These are phyloP conservation scores for Helicoverpa zea DNA, from an alignment of 1,140 invertebrate genomes.

Conservation along the genomic window DNA sequence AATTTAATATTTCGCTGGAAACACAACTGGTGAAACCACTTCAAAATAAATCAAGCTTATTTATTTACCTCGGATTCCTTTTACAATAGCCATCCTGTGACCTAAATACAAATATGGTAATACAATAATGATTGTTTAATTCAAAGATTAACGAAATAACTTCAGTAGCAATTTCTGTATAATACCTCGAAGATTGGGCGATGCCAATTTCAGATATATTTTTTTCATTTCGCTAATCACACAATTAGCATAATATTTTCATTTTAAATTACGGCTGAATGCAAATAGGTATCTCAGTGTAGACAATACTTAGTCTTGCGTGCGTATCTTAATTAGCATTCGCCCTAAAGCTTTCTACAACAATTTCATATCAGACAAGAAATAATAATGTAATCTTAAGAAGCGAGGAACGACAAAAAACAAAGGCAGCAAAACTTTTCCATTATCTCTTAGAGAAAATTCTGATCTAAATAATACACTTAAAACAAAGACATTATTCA, in stretches of 20 bases:
- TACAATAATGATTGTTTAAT: not conserved
- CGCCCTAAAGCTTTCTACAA: too few species aligned
- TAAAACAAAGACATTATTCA: not conserved
- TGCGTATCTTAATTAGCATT: too few species aligned
- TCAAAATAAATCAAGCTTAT: too few species aligned
- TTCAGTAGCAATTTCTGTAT: conserved; percentile 4
- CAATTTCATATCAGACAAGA: too few species aligned
- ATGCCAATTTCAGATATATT: conserved; percentile 13
- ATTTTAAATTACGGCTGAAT: not conserved
- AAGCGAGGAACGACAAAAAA: not conserved
- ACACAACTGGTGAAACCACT: too few species aligned
- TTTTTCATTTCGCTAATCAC: conserved; percentile 31
- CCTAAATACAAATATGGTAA: not conserved
- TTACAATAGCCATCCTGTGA: too few species aligned
- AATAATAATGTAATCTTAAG: not conserved
- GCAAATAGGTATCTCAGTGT: not conserved
- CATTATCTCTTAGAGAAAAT: not conserved
- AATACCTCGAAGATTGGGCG: conserved; percentile 14
- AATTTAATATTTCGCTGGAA: too few species aligned
- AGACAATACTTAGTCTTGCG: too few species aligned
- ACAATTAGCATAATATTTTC: conserved; percentile 20
- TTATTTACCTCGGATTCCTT: too few species aligned
- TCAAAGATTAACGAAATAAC: not conserved
- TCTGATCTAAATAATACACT: not conserved
- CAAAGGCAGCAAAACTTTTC: not conserved